Base-by-base conservation (phyloP, 2,888 invertebrate genomes). In the Ryuthela nishihirai region DNA sequence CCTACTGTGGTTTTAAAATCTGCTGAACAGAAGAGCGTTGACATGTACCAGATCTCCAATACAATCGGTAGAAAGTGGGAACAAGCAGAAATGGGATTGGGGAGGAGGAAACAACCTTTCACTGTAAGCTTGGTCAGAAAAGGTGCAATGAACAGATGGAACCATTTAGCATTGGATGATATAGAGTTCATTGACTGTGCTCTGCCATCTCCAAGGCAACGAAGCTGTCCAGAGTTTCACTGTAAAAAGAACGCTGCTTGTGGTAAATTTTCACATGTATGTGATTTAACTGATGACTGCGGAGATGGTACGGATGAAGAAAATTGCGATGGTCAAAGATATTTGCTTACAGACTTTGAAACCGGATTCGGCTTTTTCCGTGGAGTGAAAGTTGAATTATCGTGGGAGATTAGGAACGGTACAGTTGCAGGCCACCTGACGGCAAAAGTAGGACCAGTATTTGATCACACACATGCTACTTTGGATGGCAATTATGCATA, bases 241-340 rank as follows among this genome's bases (percentile, higher is more conserved):
- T 62, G 62, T 18, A 26, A 18, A 26, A 20, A 10, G 3, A 49
- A 15, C 18, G 29, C 23, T 17, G 62, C 48, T 20, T 65, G 65
- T 24, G 53, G 64, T 10, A 39, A 55, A 23, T 32, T 25, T 6
- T 32, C 35, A 9, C 23, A 52, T 3, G 15, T 63, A 5, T 65
- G 65, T 35, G 62, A 65, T 34, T 29, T 62, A 18, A 52, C 54
- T 1, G 59, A 62, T 24, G 64, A 65, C 20, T 65, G 65, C 21
- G 65, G 56, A 1, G 64, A 65, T 49, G 48, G 55, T 10, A 36
- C 62, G 12, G 65, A 65, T n/a, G 65, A 65, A 46, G 39, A 20
- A 2, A 25, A 39, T 17, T 65, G 65, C 26, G 29, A 25, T 10
- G 17, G 7, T 4, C 15, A 38, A 7, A 36, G 44, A 2, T 43